These are phyloP conservation scores for Euplagia quadripunctaria DNA, from an alignment of 2,888 invertebrate species.

Conservation along the genomic window DNA sequence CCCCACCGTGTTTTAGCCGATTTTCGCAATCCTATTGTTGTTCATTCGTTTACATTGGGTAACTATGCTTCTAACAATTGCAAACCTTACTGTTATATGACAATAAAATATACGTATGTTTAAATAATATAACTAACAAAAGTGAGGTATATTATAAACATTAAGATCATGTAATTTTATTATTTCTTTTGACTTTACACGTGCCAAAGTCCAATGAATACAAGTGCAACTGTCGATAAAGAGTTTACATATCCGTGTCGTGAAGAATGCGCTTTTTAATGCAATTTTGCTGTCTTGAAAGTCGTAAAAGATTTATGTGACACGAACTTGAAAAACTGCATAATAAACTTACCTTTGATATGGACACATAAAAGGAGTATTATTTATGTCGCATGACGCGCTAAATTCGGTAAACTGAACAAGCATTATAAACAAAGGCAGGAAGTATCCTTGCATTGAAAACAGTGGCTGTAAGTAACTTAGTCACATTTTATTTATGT, in stretches of 20 bases:
- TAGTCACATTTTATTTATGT: slow-evolving; percentile 43
- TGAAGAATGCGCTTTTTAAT: background rate
- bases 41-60: slow-evolving; percentile 22
- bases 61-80: slow-evolving; percentile 19
- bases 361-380: slow-evolving; percentile 45
- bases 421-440: slow-evolving; percentile 67
- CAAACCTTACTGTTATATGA: slow-evolving; percentile 16
- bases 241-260: background rate
- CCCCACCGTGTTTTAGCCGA: slow-evolving; percentile 15
- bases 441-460: slow-evolving; percentile 59
- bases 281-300: slow-evolving; percentile 15
- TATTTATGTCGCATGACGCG: slow-evolving; percentile 53
- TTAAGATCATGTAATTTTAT: background rate
- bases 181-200: background rate
- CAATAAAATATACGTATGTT: slow-evolving; percentile 12
- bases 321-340: slow-evolving; percentile 24
- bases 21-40: slow-evolving; percentile 32
- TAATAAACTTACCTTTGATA: slow-evolving; percentile 44
- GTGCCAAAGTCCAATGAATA: background rate
- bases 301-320: slow-evolving; percentile 18
- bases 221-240: background rate
- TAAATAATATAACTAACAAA: background rate
- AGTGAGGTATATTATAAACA: background rate
- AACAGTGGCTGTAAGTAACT: slow-evolving; percentile 37
- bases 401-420: slow-evolving; percentile 61